Evolutionary conservation across 2,797 vertebrate species (phyloP), one percentile per base, ranked within the genome.

Genomic region (Bovichtus variegatus): DNA sequence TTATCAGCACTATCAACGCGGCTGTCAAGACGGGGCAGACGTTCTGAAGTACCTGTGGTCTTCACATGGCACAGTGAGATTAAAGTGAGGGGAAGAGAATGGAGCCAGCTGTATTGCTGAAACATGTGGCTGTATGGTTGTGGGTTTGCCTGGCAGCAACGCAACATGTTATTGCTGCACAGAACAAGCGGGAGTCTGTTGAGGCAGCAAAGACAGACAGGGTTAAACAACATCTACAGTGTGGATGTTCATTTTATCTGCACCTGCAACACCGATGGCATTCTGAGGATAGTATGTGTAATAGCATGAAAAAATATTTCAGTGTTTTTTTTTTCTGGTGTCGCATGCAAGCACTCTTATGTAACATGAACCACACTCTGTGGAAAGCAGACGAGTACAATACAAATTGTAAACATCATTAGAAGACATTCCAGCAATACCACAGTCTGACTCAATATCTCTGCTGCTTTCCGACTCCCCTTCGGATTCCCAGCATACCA

Each of bases 341-440:
- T 43, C 70, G 9, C 43, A 47, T 1, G 50, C 67, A 75, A n/a
- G 62, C 9, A 10, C 44, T 40, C 34, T 92, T 91, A 88, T 61
- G 80, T 75, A 92, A 93, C 62, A 27, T 49, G 55, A 83, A 71
- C 54, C 25, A 25, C 60, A 18, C 59, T 57, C 80, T 82, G 71
- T 78, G 68, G 69, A 63, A 78, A 66, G 87, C 78, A 85, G 73
- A 71, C 21, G 15, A 59, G 78, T 51, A 81, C 78, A 80, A 84
- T 80, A 83, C 74, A 76, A 81, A 68, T 83, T 6, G 34, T 74
- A 80, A 84, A 91, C 76, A 86, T 71, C 77, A 81, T 72, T 86
- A 80, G 72, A 85, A 83, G 92, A 92, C 92, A 95, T 95, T 95
- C 94, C 93, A 78, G 84, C 46, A 66, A 94, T 94, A 80, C 91